Percentiles rank a stretch among this genome's conserved stretches.
Evolutionary conservation across 2,888 invertebrate species (phyloP).

Genomic region (Pimpla rufipes): DNA sequence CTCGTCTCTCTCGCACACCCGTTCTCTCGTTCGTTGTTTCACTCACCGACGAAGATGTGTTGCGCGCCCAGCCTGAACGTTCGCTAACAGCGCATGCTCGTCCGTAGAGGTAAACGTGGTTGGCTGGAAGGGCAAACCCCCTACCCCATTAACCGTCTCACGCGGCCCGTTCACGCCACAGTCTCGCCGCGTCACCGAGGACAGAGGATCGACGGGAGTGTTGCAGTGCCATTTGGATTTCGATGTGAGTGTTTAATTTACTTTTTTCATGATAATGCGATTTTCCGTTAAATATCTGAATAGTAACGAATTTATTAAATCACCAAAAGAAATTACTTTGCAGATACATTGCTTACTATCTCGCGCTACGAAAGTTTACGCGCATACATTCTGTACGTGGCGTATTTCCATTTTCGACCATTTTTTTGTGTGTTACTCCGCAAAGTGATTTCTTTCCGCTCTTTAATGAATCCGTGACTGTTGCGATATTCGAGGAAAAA

Average conservation of each 20-base stretch:
- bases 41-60: background rate
- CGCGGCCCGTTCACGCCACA: background rate
- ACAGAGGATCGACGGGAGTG: constrained; percentile 1
- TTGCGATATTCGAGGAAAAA: background rate
- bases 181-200: background rate
- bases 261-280: background rate
- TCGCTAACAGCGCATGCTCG: constrained; percentile 1
- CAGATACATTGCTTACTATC: background rate
- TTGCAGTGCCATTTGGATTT: constrained; percentile 1
- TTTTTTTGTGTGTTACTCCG: background rate
- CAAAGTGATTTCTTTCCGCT: background rate
- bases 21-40: background rate
- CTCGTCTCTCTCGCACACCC: background rate
- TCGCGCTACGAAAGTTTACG: background rate
- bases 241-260: background rate
- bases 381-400: background rate
- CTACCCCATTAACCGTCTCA: background rate
- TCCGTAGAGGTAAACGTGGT: constrained; percentile 6
- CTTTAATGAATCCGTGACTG: background rate
- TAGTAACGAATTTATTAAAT: background rate
- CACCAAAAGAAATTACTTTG: background rate
- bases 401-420: background rate
- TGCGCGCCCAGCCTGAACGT: background rate
- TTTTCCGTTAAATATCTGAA: constrained; percentile 3
- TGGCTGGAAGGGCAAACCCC: background rate